These are phyloP conservation scores for Otus sunia DNA, from an alignment of 2,113 vertebrate species.

Conservation along the genomic window DNA sequence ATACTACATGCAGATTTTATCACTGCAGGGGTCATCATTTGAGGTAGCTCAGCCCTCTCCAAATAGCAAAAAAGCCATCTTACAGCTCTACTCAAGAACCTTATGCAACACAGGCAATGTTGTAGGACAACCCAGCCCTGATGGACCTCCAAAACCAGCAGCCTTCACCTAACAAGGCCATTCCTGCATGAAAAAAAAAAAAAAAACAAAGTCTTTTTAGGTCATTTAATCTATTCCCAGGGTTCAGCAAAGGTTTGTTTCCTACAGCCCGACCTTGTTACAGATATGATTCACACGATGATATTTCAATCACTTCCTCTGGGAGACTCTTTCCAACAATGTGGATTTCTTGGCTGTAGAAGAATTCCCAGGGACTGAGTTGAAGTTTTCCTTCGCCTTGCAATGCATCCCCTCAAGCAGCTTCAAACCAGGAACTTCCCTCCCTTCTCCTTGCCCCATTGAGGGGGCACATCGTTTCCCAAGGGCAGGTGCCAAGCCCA, in stretches of 20 bases:
- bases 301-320: conserved; percentile 64
- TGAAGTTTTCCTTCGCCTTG: neutral
- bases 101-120: neutral
- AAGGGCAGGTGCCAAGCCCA: neutral
- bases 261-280: neutral
- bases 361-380: conserved; percentile 41
- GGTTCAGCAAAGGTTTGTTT: conserved; percentile 7
- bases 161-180: neutral
- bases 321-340: conserved; percentile 52
- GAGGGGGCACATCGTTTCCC: neutral
- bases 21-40: fast-evolving
- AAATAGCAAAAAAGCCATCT: neutral
- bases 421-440: neutral
- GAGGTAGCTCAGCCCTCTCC: neutral
- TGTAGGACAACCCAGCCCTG: neutral
- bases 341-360: conserved; percentile 14
- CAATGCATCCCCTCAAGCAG: neutral
- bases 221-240: conserved; percentile 11
- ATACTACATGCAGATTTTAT: neutral
- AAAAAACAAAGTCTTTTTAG: neutral
- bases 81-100: neutral
- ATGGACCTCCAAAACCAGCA: neutral
- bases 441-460: neutral
- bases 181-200: neutral
- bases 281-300: conserved; percentile 36